These are phyloP conservation scores for Carterocephalus palaemon DNA, from an alignment of 2,888 invertebrate genomes.

Conservation along the genomic window DNA sequence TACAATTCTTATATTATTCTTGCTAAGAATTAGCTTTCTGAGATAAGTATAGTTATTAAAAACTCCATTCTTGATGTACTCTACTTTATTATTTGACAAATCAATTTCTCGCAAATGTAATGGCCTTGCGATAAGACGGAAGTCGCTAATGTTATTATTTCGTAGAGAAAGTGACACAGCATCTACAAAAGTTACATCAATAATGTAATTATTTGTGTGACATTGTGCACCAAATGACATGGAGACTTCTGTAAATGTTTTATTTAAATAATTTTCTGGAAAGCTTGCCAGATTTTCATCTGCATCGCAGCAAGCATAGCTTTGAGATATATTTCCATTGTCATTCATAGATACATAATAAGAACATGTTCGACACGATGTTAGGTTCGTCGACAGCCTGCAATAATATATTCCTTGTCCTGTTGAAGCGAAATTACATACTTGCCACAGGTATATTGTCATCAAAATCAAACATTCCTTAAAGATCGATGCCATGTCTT, in stretches of 20 bases:
- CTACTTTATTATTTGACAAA: constrained; percentile 79
- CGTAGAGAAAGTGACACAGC: constrained; percentile 52
- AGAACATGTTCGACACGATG: constrained; percentile 55
- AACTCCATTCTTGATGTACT: constrained; percentile 68
- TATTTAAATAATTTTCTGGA: constrained; percentile 51
- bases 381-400: constrained; percentile 40
- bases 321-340: constrained; percentile 44
- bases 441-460: constrained; percentile 58
- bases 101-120: constrained; percentile 77
- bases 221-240: constrained; percentile 48
- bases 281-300: constrained; percentile 41
- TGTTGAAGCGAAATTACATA: constrained; percentile 51
- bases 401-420: constrained; percentile 56
- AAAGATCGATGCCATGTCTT: constrained; percentile 62
- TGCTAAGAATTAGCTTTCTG: constrained; percentile 82
- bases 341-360: constrained; percentile 60
- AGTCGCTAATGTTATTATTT: constrained; percentile 54
- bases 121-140: constrained; percentile 51
- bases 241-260: constrained; percentile 53
- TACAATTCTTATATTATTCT: constrained; percentile 81
- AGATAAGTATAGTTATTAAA: constrained; percentile 79
- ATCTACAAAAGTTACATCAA: constrained; percentile 52
- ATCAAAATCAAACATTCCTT: constrained; percentile 58
- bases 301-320: constrained; percentile 56
- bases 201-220: constrained; percentile 48